These are phyloP conservation scores for Pyrrhosoma nymphula DNA, from an alignment of 2,888 invertebrate species.

Conservation along the genomic window DNA sequence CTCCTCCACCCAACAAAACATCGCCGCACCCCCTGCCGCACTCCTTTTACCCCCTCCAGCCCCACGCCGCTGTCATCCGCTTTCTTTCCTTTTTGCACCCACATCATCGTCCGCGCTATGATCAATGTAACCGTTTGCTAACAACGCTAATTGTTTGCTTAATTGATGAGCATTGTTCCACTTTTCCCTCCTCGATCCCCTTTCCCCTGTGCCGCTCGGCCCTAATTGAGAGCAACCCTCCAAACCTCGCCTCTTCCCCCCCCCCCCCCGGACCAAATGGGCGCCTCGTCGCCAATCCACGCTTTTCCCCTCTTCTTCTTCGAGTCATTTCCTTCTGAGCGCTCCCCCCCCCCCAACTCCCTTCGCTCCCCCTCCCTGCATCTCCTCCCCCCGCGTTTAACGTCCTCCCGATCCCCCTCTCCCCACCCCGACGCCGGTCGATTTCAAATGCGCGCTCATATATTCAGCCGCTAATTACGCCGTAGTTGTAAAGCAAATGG, in stretches of 20 bases:
- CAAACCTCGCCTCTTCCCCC: too few species aligned
- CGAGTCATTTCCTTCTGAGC: too few species aligned
- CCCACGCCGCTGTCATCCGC: too few species aligned
- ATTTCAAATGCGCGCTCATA: background rate
- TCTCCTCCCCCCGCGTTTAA: background rate
- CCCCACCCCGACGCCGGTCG: background rate
- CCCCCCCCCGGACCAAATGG: too few species aligned
- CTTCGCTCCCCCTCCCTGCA: background rate
- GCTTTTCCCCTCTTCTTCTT: too few species aligned
- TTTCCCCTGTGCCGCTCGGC: background rate
- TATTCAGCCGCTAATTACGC: background rate
- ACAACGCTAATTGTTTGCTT: constrained; percentile 2
- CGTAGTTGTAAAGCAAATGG: background rate
- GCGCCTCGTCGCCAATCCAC: too few species aligned
- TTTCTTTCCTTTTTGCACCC: background rate
- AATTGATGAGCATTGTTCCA: background rate
- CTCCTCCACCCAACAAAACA: too few species aligned
- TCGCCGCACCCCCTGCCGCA: too few species aligned
- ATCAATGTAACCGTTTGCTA: background rate
- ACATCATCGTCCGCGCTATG: background rate
- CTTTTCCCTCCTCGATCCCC: background rate
- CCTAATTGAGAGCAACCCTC: too few species aligned
- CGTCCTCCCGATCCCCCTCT: background rate
- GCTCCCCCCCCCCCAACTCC: background rate
- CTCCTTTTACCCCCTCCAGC: too few species aligned